Percentiles rank a stretch among this genome's conserved stretches.
These are phyloP conservation scores for Ochropleura leucogaster DNA, from an alignment of 2,888 invertebrate genomes.

Conservation along the genomic window DNA sequence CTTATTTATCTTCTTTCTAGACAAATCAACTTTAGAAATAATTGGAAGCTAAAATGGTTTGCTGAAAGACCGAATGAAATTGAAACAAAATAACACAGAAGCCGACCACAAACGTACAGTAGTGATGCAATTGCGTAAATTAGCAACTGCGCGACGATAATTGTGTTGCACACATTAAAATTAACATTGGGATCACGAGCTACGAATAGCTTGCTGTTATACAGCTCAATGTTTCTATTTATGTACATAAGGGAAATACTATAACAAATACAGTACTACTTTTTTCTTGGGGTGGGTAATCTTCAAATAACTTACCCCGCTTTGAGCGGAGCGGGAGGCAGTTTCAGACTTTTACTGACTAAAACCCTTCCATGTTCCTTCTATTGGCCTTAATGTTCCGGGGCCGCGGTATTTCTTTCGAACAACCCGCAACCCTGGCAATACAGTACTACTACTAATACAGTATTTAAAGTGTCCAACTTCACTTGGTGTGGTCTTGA, in stretches of 20 bases:
- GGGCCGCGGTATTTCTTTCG: too few species aligned
- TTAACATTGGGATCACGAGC: conserved; percentile 54
- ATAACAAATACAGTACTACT: too few species aligned
- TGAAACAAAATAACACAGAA: conserved; percentile 17
- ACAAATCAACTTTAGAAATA: not conserved
- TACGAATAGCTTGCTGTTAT: conserved; percentile 44
- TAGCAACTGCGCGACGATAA: conserved; percentile 36
- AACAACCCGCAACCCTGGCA: too few species aligned
- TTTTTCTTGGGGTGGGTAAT: too few species aligned
- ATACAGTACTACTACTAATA: too few species aligned
- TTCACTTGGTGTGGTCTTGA: not conserved
- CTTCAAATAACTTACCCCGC: too few species aligned
- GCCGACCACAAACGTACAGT: conserved; percentile 8
- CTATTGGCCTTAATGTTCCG: too few species aligned
- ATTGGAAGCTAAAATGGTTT: not conserved
- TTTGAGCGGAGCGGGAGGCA: too few species aligned
- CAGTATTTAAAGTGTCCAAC: not conserved
- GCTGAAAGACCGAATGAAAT: conserved; percentile 22
- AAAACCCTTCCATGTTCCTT: too few species aligned
- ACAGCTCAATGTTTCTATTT: conserved; percentile 1
- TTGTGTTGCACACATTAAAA: conserved; percentile 61
- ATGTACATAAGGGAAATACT: not conserved
- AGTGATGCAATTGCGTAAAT: conserved; percentile 53
- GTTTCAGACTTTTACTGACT: too few species aligned
- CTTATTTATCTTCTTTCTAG: not conserved